Conservation (phyloP, 2,888 invertebrate genomes). For the Eupsilia transversa region DNA sequence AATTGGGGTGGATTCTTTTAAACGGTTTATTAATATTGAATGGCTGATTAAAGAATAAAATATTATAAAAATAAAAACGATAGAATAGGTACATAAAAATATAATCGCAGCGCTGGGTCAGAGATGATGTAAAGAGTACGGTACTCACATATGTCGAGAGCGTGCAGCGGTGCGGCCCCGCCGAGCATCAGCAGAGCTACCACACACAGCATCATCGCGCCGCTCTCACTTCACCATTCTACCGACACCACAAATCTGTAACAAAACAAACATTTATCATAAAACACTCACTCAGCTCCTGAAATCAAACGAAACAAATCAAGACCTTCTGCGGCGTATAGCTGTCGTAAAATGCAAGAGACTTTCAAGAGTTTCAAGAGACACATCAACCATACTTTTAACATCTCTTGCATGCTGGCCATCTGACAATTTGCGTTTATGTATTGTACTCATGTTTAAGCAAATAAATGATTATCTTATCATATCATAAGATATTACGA, state of each 20-base stretch:
- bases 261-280: conserved; percentile 61
- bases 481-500: conserved; percentile 13
- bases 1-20: conserved; percentile 14
- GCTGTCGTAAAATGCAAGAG: conserved; percentile 29
- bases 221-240: conserved; percentile 85
- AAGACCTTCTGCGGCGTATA: not conserved
- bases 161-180: conserved; percentile 74
- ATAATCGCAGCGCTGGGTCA: not conserved
- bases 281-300: not conserved
- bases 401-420: no score
- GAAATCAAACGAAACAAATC: conserved; percentile 38
- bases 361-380: no score
- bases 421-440: no score
- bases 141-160: conserved; percentile 87
- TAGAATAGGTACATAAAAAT: not conserved
- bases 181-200: conserved; percentile 79
- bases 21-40: conserved; percentile 16
- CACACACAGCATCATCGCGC: conserved; percentile 83
- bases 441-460: no score
- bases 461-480: no score
- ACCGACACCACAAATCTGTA: conserved; percentile 76
- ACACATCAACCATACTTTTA: no score
- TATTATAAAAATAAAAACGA: not conserved
- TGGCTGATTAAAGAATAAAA: not conserved
- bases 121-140: not conserved